Base-by-base conservation (phyloP, 1,140 invertebrate species). In the Drosophila arawakana region DNA sequence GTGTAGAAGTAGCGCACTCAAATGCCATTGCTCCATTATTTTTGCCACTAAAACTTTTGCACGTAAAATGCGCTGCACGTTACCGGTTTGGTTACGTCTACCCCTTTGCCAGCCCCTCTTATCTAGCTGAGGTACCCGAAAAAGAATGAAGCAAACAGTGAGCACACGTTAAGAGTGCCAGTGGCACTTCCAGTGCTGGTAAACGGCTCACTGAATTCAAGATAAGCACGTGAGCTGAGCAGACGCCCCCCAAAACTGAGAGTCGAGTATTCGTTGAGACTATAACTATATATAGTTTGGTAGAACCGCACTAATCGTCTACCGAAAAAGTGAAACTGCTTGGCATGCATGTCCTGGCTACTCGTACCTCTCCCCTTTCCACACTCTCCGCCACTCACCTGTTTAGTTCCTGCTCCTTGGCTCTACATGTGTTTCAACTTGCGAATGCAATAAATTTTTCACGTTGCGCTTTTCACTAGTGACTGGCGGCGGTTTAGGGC, bases 381-480 rank as follows among this genome's bases (percentile, higher is more conserved):
- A 15, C n/a, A 6, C 46, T 8, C 0, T 57, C 34, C 25, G 10
- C 41, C 10, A 54, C 43, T 43, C 37, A 15, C 18, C 62, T 66
- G 39, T 52, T 63, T 77, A 44, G 60, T 70, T 67, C 57, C 77
- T 52, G 41, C 71, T 61, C 63, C 70, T 76, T 69, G 7, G 7
- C 39, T 44, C 39, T 46, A 43, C 35, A 35, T 74, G 65, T 61
- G 61, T 67, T 74, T 66, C 11, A 21, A 79, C 47, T 77, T 73
- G 44, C 41, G 79, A 89, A 78, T 90, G 85, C 84, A 89, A 89
- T 89, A 89, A 89, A 89, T 89, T 81, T 67, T 78, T 78, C 84
- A 88, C 89, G 84, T 88, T 88, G 84, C 84, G 80, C 84, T 88
- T 88, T 88, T 88, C 73, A 73, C 67, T 80, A 46, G 37, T 55